Evolutionary conservation across 2,113 vertebrate species (phyloP), one percentile per base, ranked within the genome.

Genomic region (Hypanus sabinus): DNA sequence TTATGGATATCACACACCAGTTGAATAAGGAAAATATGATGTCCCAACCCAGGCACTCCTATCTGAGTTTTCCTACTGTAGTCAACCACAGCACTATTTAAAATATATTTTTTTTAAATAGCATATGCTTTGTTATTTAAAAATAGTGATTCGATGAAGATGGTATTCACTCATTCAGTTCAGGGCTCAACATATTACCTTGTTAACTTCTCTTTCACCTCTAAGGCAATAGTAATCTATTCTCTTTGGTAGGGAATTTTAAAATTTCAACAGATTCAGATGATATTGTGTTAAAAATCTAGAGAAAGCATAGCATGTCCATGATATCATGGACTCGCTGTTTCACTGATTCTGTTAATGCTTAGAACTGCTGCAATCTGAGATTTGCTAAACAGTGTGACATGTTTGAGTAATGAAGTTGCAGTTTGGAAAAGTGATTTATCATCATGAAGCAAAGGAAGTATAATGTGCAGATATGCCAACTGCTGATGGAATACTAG

Each of bases 351-450:
- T 14, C 70, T 93, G 55, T 27, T 22, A 22, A 22, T 33, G 22
- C 24, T 27, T 92, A 18, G 62, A 65, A 68, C 57, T 62, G 30
- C 87, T 33, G 60, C 12, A 68, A 12, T 90, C 30, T 90, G 62
- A 90, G 18, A 12, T 68, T 91, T 91, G 62, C 65, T 93, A 75
- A 93, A 93, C 70, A 93, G 24, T 55, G 62, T 75, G 70, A 11
- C 91, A 93, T 73, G 22, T 93, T 93, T 93, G 91, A 93, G 71
- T 46, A 93, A 93, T 75, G 91, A 93, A 73, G 36, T 55, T 38
- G 8, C 38, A 73, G 91, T 5, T 38, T 46, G 91, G 30, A 75
- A 93, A 70, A 71, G 38, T 22, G 38, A 75, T 93, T 73, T 71
- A 93, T 93, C 70, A 75, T 55, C 91, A 75, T 73, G 36, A 93